These are phyloP conservation scores for Sternotherus odoratus DNA, from an alignment of 2,797 vertebrate genomes.

Conservation along the genomic window DNA sequence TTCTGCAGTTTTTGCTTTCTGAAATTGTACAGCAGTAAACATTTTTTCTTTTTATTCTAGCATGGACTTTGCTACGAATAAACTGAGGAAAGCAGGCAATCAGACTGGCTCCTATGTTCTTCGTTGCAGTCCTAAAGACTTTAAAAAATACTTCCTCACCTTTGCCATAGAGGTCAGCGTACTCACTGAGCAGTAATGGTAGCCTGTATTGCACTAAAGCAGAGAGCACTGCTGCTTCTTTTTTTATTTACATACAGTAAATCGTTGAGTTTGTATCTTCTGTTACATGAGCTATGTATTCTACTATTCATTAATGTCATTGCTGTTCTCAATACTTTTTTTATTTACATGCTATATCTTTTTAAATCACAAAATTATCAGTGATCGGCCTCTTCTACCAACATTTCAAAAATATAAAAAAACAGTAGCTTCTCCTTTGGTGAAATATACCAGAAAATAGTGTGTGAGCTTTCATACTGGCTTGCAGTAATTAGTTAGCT, in stretches of 20 bases:
- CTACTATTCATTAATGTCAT: not conserved
- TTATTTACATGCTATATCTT: not conserved
- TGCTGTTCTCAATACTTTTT: not conserved
- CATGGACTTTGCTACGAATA: constrained; percentile 93
- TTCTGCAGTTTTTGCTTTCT: not conserved
- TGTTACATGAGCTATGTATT: not conserved
- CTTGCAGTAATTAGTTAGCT: not conserved
- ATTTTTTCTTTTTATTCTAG: constrained; percentile 79
- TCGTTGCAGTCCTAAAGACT: constrained; percentile 95
- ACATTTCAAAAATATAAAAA: not conserved
- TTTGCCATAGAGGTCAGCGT: constrained; percentile 94
- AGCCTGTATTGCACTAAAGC: not conserved
- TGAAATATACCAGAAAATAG: not conserved
- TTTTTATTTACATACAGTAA: not conserved
- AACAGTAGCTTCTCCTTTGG: not conserved
- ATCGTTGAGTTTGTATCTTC: not conserved
- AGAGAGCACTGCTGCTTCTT: not conserved
- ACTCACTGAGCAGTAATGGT: not conserved
- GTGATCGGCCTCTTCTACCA: not conserved
- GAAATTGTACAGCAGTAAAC: not conserved
- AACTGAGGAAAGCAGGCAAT: constrained; percentile 91
- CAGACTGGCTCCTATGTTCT: constrained; percentile 93
- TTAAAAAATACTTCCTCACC: constrained; percentile 95
- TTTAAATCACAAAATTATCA: not conserved
- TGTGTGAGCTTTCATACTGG: not conserved